Conservation (phyloP, 2,113 vertebrate species). For the Stigmatopora nigra region DNA sequence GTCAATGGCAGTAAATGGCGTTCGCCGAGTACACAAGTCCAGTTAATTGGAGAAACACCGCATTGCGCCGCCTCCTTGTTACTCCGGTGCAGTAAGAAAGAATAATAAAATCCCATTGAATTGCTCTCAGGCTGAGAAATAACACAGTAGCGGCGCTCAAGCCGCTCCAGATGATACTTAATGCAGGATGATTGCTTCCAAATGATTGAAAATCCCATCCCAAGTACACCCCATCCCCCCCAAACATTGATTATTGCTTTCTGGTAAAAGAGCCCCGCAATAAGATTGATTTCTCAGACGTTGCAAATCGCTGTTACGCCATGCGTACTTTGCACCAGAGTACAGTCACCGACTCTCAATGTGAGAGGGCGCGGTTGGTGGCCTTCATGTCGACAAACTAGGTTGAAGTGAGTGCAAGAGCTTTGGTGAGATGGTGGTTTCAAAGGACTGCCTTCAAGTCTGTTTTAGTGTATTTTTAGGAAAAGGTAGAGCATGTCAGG, state of each 20-base stretch:
- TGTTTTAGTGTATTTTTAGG: no score
- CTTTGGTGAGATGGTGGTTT: not conserved
- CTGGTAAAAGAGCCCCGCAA: not conserved
- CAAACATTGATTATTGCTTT: conserved; percentile 6
- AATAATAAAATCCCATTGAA: no score
- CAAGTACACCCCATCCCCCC: not conserved
- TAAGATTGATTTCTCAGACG: not conserved
- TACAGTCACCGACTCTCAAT: no score
- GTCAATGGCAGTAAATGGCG: no score
- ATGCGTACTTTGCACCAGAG: no score
- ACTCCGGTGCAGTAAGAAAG: no score
- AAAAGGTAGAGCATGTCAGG: no score
- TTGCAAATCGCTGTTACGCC: not conserved
- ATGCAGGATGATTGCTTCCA: conserved; percentile 3
- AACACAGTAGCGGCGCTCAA: not conserved
- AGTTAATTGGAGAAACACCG: no score
- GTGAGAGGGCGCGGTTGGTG: no score
- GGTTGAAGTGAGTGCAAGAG: not conserved
- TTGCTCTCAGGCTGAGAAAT: not conserved
- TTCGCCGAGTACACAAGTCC: no score
- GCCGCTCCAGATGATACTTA: not conserved
- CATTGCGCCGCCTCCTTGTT: no score
- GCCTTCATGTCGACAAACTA: not conserved
- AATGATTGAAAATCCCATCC: not conserved
- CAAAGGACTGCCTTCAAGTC: no score